Conservation (phyloP, 1,140 invertebrate species). For the Diachasma alloeum region DNA sequence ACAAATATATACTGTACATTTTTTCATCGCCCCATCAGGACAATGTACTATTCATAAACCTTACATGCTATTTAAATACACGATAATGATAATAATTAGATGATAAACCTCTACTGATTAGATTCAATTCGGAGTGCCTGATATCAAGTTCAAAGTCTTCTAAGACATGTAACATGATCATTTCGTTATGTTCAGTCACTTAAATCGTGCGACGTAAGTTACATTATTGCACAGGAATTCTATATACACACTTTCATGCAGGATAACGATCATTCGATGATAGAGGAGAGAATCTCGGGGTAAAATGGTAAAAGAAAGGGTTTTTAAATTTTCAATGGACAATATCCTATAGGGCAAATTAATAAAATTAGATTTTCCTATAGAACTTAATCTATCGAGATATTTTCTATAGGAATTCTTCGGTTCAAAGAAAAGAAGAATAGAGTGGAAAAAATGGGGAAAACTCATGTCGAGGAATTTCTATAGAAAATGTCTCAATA, state of each 20-base stretch:
- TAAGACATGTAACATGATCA: neutral
- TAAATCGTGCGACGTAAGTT: neutral
- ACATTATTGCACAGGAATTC: conserved; percentile 26
- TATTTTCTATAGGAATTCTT: too few species aligned
- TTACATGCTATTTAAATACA: neutral
- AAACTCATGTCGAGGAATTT: too few species aligned
- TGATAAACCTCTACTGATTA: neutral
- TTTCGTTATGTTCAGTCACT: neutral
- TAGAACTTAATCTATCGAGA: too few species aligned
- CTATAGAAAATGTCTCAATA: too few species aligned
- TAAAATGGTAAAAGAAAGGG: neutral
- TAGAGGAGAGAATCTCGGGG: neutral
- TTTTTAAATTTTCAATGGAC: too few species aligned
- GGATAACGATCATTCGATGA: conserved; percentile 21
- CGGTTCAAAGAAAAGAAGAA: too few species aligned
- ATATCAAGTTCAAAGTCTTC: neutral
- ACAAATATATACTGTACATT: conserved; percentile 54
- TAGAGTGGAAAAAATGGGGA: too few species aligned
- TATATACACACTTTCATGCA: conserved; percentile 47
- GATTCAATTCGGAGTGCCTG: neutral
- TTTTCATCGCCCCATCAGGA: neutral
- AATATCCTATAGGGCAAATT: too few species aligned
- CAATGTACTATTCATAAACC: neutral
- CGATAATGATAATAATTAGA: neutral
- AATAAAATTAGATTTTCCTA: too few species aligned